These are phyloP conservation scores for Pristionchus mayeri DNA, from an alignment of 2,888 invertebrate genomes.

Conservation along the genomic window DNA sequence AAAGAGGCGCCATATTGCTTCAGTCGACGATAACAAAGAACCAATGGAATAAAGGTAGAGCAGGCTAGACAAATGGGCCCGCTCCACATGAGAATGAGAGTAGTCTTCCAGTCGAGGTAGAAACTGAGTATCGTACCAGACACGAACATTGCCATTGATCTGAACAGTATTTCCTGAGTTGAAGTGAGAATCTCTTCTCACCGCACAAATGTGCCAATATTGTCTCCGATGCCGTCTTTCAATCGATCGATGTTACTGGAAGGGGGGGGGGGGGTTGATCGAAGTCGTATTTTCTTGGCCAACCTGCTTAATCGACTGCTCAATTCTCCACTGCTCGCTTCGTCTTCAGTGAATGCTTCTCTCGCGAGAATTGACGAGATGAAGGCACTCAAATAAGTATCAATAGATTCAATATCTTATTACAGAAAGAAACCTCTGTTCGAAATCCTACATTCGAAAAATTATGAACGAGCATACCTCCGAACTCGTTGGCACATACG, in stretches of 20 bases:
- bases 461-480: neutral
- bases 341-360: neutral
- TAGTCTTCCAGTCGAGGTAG: slow-evolving; percentile 14
- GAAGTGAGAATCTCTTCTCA: neutral
- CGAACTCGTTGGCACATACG: slow-evolving; percentile 26
- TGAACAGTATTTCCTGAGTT: neutral
- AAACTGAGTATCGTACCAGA: slow-evolving; percentile 8
- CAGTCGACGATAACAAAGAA: too few relatives aligned
- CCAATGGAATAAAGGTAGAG: neutral
- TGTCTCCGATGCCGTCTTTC: slow-evolving; percentile 38
- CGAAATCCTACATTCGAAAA: neutral
- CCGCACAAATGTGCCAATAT: slow-evolving; percentile 16
- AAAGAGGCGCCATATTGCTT: too few relatives aligned
- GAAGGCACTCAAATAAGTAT: neutral
- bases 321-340: slow-evolving; percentile 33
- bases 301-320: slow-evolving; percentile 42
- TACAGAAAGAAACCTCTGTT: too few relatives aligned
- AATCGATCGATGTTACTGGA: slow-evolving; percentile 31
- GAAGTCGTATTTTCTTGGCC: neutral
- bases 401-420: too few relatives aligned
- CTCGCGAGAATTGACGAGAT: slow-evolving; percentile 5
- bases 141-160: slow-evolving; percentile 1
- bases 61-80: slow-evolving; percentile 14
- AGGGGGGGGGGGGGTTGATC: neutral
- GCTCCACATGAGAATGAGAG: slow-evolving; percentile 31